Conservation (phyloP, 2,113 vertebrate genomes). For the Larimichthys polyactis region DNA sequence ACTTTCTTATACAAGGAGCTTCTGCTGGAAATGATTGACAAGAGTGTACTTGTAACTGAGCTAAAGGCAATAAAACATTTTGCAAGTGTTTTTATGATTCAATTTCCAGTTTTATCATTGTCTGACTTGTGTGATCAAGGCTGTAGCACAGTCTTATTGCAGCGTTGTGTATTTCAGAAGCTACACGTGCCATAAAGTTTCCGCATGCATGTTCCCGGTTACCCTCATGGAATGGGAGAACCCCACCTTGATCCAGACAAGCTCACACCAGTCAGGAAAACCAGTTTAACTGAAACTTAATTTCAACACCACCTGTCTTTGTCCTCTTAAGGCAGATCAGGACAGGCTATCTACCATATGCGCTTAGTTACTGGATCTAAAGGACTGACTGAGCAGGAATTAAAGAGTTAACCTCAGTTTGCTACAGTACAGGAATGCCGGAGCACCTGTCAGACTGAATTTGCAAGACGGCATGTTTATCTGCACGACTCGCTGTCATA, state of each 20-base stretch:
- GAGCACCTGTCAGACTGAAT: constrained; percentile 52
- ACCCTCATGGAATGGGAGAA: background rate
- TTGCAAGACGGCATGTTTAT: constrained; percentile 10
- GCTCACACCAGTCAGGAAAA: constrained; percentile 12
- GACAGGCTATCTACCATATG: background rate
- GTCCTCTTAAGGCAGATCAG: background rate
- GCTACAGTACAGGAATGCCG: constrained; percentile 41
- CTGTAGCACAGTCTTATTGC: background rate
- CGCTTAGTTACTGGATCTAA: no score
- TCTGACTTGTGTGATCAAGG: background rate
- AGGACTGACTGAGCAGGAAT: background rate
- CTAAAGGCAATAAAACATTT: constrained; percentile 23
- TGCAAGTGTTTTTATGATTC: background rate
- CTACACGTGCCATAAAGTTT: background rate
- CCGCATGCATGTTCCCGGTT: background rate
- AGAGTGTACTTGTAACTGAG: constrained; percentile 4
- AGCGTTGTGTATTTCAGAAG: background rate
- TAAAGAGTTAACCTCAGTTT: constrained; percentile 31
- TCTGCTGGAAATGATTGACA: constrained; percentile 32
- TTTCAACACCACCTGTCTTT: background rate
- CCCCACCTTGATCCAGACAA: background rate
- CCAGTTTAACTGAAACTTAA: constrained; percentile 49
- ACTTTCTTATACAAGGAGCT: background rate
- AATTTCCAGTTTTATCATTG: background rate
- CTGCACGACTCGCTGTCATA: constrained; percentile 11